phyloP scores from a whole-genome alignment of 2,888 invertebrate species.

The Leptinotarsa tumamoca region DNA sequence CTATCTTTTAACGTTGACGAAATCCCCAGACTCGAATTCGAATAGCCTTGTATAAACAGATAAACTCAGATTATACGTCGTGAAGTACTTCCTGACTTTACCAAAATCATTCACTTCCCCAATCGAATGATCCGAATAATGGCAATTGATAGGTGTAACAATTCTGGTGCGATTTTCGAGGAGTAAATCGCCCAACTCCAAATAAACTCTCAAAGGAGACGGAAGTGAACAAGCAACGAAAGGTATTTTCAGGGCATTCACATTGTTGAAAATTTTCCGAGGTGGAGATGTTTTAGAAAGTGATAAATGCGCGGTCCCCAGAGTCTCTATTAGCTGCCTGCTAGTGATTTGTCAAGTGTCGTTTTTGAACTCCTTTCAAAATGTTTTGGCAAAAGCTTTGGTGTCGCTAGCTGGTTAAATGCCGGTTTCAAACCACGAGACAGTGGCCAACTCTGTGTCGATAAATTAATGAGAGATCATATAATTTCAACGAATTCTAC shows the following conservation, averaged over 20 bases:
- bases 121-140: background rate
- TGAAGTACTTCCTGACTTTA: too few relatives aligned
- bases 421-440: conserved; percentile 20
- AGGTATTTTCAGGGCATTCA: conserved; percentile 30
- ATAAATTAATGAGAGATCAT: background rate
- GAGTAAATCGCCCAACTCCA: conserved; percentile 9
- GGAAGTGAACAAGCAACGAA: conserved; percentile 25
- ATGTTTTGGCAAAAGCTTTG: conserved; percentile 32
- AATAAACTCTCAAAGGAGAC: conserved; percentile 17
- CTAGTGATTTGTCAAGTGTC: conserved; percentile 39
- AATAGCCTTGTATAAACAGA: too few relatives aligned
- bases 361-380: conserved; percentile 35
- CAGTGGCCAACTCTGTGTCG: background rate
- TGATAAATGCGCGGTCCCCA: conserved; percentile 37
- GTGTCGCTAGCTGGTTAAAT: conserved; percentile 26
- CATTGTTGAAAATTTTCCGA: conserved; percentile 35
- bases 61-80: too few relatives aligned
- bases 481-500: too few relatives aligned
- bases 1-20: too few relatives aligned
- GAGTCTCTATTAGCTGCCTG: conserved; percentile 38
- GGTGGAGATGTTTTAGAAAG: conserved; percentile 36
- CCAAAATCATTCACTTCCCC: background rate
- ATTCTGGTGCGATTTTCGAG: conserved; percentile 14
- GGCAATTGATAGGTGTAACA: conserved; percentile 25
- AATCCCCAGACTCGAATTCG: too few relatives aligned